Evolutionary conservation across 1,140 invertebrate species (phyloP).

Genomic region (Pinna nobilis): DNA sequence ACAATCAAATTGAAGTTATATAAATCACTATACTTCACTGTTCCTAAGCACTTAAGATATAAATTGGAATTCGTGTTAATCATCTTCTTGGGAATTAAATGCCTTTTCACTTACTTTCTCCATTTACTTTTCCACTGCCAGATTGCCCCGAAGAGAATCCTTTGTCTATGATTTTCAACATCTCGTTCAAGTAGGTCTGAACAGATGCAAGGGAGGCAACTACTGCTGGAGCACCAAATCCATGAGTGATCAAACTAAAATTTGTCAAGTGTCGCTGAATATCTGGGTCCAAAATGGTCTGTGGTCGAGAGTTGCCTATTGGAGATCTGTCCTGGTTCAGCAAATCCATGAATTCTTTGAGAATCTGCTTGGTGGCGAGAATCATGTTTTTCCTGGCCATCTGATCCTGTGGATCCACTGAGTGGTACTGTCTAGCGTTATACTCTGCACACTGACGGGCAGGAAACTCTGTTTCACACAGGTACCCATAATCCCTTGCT

Average conservation of each 20-base stretch:
- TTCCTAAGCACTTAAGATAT: background rate
- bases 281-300: constrained; percentile 89
- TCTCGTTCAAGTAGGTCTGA: constrained; percentile 97
- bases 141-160: background rate
- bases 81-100: background rate
- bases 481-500: constrained; percentile 97
- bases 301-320: constrained; percentile 95
- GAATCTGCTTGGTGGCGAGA: constrained; percentile 92
- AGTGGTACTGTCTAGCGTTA: constrained; percentile 87
- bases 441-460: constrained; percentile 96
- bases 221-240: constrained; percentile 97
- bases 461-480: constrained; percentile 99
- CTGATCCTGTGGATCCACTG: constrained; percentile 86
- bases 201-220: constrained; percentile 96
- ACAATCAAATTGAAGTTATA: background rate
- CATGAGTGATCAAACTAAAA: constrained; percentile 98
- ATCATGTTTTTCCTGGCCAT: constrained; percentile 92
- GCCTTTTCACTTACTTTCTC: background rate
- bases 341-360: constrained; percentile 97
- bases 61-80: background rate
- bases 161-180: constrained; percentile 96
- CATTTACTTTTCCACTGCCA: background rate
- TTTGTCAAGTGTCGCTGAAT: constrained; percentile 98
- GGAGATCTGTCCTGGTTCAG: constrained; percentile 96
- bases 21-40: background rate